Evolutionary conservation across 2,888 invertebrate genomes (phyloP).

Genomic region (Scaptomyza polygonia): DNA sequence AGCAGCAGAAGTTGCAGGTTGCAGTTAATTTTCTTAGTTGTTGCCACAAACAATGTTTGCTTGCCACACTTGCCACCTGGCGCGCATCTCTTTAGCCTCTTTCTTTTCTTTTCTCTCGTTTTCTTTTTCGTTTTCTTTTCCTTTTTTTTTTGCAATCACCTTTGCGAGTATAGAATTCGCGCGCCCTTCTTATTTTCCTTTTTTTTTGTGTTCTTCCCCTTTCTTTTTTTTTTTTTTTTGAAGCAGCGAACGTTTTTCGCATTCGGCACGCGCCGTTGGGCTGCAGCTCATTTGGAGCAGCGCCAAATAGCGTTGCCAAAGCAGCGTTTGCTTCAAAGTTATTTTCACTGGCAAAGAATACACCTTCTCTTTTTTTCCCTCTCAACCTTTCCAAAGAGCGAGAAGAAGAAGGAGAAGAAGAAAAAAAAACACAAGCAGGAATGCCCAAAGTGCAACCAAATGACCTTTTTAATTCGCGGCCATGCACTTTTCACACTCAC

Average conservation of each 20-base stretch:
- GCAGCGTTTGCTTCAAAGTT: constrained; percentile 43
- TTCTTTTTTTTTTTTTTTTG: too few species aligned
- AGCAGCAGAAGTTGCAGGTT: constrained; percentile 4
- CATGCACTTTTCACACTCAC: constrained; percentile 69
- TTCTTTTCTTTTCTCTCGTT: background rate
- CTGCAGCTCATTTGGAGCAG: constrained; percentile 70
- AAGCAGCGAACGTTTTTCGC: constrained; percentile 25
- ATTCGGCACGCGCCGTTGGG: constrained; percentile 69
- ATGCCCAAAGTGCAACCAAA: constrained; percentile 73
- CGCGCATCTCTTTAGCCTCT: constrained; percentile 21
- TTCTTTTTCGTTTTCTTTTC: background rate
- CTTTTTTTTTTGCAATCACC: constrained; percentile 19
- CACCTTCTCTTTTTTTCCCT: too few species aligned
- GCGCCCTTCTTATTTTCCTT: background rate
- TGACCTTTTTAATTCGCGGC: constrained; percentile 80
- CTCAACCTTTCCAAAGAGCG: too few species aligned
- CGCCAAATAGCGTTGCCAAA: constrained; percentile 51
- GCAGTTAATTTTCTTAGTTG: constrained; percentile 33
- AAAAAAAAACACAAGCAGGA: constrained; percentile 20
- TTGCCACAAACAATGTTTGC: constrained; percentile 49
- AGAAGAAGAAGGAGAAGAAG: background rate
- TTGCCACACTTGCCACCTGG: constrained; percentile 22
- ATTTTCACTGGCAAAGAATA: constrained; percentile 30
- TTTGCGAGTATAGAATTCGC: background rate
- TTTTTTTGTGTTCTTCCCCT: background rate